Percentiles rank a stretch among this genome's conserved stretches.
These are phyloP conservation scores for Micrastur ruficollis DNA, from an alignment of 2,797 vertebrate genomes.

Conservation along the genomic window DNA sequence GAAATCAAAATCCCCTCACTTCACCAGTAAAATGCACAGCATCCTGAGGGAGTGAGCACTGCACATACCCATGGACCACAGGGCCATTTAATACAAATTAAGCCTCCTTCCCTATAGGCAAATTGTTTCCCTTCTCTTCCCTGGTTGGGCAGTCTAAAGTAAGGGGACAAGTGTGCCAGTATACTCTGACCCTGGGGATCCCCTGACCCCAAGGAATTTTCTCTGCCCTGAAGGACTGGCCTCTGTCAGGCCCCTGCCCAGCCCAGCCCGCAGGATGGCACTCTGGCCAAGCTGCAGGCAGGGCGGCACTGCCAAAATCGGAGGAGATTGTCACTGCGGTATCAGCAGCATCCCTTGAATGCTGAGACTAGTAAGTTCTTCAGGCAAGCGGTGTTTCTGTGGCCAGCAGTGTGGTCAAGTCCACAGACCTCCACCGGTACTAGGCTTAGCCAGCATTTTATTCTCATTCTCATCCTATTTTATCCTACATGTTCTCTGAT, in stretches of 20 bases:
- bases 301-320: not conserved
- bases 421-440: not conserved
- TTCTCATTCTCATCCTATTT: not conserved
- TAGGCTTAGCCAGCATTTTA: not conserved
- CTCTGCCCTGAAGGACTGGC: not conserved
- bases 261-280: fast-evolving
- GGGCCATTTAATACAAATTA: not conserved
- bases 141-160: not conserved
- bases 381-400: fast-evolving
- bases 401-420: not conserved
- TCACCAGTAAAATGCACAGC: not conserved
- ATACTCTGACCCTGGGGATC: not conserved
- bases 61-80: not conserved
- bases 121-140: not conserved
- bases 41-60: not conserved
- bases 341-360: not conserved
- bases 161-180: not conserved
- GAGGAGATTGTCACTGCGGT: fast-evolving
- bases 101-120: not conserved
- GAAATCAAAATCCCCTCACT: not conserved
- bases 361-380: not conserved
- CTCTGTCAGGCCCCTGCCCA: not conserved
- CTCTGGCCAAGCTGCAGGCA: not conserved
- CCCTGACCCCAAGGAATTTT: not conserved
- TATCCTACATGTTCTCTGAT: not conserved